phyloP scores from a whole-genome alignment of 2,113 vertebrate genomes.

The Myrmecophaga tridactyla region DNA sequence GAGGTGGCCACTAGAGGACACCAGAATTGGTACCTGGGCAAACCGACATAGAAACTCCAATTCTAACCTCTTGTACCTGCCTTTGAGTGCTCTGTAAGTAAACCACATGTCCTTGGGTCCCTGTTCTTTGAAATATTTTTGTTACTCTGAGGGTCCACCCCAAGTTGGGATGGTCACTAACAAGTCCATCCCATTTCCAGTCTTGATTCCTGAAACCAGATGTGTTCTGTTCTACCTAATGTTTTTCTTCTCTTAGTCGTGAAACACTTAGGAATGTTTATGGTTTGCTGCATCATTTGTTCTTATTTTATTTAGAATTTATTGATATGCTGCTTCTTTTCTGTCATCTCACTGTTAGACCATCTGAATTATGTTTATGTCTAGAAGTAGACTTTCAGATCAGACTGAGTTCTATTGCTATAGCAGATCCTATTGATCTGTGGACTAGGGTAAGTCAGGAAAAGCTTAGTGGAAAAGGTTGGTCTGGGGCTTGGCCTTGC shows the following conservation, averaged over 20 bases:
- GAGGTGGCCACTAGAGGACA: not conserved
- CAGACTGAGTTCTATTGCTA: not conserved
- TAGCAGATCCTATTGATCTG: not conserved
- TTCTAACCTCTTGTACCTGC: not conserved
- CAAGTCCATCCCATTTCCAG: not conserved
- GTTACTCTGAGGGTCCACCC: not conserved
- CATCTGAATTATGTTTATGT: not conserved
- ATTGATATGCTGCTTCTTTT: not conserved
- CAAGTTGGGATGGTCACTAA: not conserved
- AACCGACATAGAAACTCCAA: not conserved
- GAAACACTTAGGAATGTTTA: not conserved
- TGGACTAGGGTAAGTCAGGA: not conserved
- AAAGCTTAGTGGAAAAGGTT: not conserved
- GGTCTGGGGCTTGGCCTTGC: not conserved
- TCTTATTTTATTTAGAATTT: slow-evolving; percentile 6
- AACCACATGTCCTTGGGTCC: not conserved
- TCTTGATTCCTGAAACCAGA: not conserved
- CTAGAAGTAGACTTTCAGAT: not conserved
- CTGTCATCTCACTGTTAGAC: not conserved
- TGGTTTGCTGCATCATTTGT: not conserved
- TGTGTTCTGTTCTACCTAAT: not conserved
- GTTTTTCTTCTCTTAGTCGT: too few relatives aligned
- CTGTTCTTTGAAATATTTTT: too few relatives aligned
- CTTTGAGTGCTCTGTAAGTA: not conserved
- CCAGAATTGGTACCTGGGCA: not conserved